Evolutionary conservation across 2,888 invertebrate species (phyloP).

Genomic region (Heliconius ismenius): DNA sequence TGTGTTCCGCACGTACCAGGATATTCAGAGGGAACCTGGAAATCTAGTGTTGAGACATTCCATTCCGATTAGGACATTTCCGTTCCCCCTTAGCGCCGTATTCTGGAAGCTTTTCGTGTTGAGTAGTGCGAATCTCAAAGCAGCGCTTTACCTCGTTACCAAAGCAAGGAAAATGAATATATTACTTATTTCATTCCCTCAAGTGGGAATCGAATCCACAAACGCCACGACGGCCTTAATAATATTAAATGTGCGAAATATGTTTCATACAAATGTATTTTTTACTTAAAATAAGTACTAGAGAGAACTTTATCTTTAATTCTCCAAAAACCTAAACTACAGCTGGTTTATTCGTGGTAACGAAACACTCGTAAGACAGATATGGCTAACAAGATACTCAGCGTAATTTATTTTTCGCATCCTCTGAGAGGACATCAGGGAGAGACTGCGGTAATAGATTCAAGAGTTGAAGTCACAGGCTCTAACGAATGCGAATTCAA

Average conservation of each 20-base stretch:
- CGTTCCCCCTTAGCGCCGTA: background rate
- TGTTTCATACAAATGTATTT: too few relatives aligned
- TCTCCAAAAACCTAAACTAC: background rate
- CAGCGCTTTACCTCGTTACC: background rate
- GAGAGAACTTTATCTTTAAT: background rate
- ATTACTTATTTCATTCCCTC: background rate
- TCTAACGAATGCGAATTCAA: conserved; percentile 15
- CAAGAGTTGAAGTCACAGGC: conserved; percentile 20
- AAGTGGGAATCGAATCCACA: background rate
- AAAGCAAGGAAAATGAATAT: background rate
- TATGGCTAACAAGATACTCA: conserved; percentile 34
- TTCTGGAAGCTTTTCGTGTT: background rate
- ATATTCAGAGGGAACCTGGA: too few relatives aligned
- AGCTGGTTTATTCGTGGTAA: conserved; percentile 23
- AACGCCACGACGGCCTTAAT: too few relatives aligned
- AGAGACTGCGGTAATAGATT: conserved; percentile 24
- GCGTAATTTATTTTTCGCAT: conserved; percentile 35
- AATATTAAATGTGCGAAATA: too few relatives aligned
- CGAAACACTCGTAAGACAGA: conserved; percentile 30
- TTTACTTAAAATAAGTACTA: too few relatives aligned
- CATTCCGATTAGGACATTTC: too few relatives aligned
- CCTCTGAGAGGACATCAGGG: conserved; percentile 26
- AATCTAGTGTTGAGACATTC: too few relatives aligned
- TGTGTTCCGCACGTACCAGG: too few relatives aligned
- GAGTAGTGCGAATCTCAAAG: background rate